Conservation (phyloP, 2,888 invertebrate species). For the Platycnemis pennipes region DNA sequence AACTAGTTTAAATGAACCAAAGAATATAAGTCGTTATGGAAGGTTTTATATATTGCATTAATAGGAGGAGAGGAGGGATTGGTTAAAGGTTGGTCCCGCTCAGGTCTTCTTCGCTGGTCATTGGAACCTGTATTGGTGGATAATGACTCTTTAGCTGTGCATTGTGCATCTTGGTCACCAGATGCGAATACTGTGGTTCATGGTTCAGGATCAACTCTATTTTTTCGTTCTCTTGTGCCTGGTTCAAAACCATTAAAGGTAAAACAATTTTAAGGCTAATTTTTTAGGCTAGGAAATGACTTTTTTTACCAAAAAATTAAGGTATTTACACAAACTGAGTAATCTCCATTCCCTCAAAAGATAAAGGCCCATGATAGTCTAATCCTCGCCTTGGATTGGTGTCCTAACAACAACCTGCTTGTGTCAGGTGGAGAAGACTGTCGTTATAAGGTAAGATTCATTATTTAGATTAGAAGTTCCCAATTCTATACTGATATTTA, state of each 20-base stretch:
- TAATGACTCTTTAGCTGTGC: conserved; percentile 89
- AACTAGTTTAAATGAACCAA: no score
- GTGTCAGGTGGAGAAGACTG: conserved; percentile 88
- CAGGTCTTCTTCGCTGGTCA: conserved; percentile 95
- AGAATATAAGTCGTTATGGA: no score
- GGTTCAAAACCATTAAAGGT: conserved; percentile 81
- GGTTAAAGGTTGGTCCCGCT: conserved; percentile 98
- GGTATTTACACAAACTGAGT: not conserved
- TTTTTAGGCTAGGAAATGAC: not conserved
- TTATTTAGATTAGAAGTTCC: no score
- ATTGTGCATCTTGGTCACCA: conserved; percentile 89
- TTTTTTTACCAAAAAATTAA: conserved; percentile 48
- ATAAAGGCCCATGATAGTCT: conserved; percentile 95
- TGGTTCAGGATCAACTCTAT: conserved; percentile 81
- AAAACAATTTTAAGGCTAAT: conserved; percentile 34
- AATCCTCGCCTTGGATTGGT: conserved; percentile 86
- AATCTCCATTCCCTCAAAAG: conserved; percentile 74
- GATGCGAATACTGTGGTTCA: conserved; percentile 82
- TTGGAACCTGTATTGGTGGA: conserved; percentile 81
- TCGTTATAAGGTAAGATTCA: conserved; percentile 85
- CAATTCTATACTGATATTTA: no score
- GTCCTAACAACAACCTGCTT: conserved; percentile 81
- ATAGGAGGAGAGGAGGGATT: conserved; percentile 97
- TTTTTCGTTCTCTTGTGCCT: conserved; percentile 82
- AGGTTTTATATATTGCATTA: conserved; percentile 62